Percentiles rank a stretch among this genome's conserved stretches.
These are phyloP conservation scores for Phymanthus crucifer DNA, from an alignment of 92 coral and sea anemone genomes.

Conservation along the genomic window DNA sequence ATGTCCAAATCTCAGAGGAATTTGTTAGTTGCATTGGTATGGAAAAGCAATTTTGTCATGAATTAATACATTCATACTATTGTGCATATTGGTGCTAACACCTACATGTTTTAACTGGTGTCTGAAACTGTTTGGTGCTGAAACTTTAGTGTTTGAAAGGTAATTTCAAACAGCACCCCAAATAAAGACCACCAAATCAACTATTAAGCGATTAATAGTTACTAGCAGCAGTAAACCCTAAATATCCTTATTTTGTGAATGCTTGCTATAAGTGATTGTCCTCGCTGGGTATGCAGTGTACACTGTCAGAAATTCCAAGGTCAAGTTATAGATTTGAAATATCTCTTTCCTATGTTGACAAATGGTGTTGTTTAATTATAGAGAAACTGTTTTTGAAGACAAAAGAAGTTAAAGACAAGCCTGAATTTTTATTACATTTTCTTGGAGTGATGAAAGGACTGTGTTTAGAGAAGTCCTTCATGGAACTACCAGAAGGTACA, in stretches of 20 bases:
- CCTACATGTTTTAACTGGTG: too few species aligned
- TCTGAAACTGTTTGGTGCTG: too few species aligned
- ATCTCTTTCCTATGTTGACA: neutral
- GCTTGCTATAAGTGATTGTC: too few species aligned
- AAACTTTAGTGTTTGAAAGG: too few species aligned
- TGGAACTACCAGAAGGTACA: conserved; percentile 21
- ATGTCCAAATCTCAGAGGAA: conserved; percentile 22
- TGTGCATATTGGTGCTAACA: too few species aligned
- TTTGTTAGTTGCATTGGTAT: conserved; percentile 26
- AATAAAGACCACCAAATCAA: too few species aligned
- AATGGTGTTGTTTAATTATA: neutral
- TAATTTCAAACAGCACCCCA: too few species aligned
- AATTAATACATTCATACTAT: neutral
- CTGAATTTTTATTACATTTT: neutral
- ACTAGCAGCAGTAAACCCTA: too few species aligned
- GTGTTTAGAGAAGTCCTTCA: conserved; percentile 20
- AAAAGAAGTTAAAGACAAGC: neutral
- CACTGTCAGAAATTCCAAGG: neutral
- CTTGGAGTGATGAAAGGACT: conserved; percentile 21
- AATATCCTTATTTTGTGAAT: too few species aligned
- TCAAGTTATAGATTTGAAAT: neutral
- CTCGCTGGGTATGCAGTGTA: too few species aligned
- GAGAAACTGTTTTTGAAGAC: conserved; percentile 14
- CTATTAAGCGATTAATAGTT: too few species aligned
- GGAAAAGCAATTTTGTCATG: neutral